phyloP scores from a whole-genome alignment of 2,797 vertebrate genomes.

The Streptopelia turtur region DNA sequence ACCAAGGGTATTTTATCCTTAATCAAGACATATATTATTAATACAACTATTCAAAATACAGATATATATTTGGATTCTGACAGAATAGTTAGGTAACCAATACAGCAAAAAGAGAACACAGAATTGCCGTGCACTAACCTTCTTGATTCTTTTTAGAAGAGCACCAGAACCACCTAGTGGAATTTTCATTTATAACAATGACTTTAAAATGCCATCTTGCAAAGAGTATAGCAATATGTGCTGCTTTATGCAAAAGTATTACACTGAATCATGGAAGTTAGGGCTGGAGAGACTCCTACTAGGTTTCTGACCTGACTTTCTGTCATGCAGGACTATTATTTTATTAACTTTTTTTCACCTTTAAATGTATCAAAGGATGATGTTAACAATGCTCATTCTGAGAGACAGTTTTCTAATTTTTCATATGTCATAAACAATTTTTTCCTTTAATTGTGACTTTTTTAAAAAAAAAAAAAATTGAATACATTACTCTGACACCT shows the following conservation, averaged over 20 bases:
- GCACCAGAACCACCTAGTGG: slow-evolving; percentile 81
- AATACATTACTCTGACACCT: background rate
- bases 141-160: slow-evolving; percentile 49
- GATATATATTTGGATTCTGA: background rate
- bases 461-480: background rate
- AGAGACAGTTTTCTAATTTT: background rate
- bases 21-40: background rate
- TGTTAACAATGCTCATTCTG: background rate
- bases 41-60: background rate
- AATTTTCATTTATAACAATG: slow-evolving; percentile 70
- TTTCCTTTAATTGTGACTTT: background rate
- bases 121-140: background rate
- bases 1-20: background rate
- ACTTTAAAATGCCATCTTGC: background rate
- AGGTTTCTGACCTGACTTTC: background rate
- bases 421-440: background rate
- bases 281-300: background rate
- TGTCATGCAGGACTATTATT: background rate
- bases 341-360: background rate
- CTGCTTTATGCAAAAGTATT: background rate
- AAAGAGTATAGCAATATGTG: background rate
- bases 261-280: background rate
- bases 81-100: background rate
- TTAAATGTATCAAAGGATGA: background rate
- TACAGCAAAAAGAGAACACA: background rate